Percentiles rank a stretch among this genome's conserved stretches.
phyloP scores from a whole-genome alignment of 2,797 vertebrate species.

The Rhinoraja longicauda region DNA sequence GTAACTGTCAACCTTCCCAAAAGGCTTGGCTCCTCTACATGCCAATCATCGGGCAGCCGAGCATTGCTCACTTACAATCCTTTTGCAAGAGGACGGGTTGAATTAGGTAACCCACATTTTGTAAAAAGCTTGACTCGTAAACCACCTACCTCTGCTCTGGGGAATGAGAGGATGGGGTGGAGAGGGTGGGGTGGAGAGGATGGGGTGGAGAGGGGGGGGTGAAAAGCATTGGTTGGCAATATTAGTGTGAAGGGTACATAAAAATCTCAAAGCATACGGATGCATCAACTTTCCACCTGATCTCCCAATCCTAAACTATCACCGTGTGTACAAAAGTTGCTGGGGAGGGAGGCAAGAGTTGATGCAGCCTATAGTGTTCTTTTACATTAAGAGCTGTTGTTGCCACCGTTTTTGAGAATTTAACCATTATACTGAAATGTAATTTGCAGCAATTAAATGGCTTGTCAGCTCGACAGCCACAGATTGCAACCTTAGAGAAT shows the following conservation, averaged over 20 bases:
- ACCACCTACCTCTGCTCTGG: not conserved
- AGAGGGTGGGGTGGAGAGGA: not conserved
- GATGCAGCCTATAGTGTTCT: conserved; percentile 1
- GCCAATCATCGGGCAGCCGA: not conserved
- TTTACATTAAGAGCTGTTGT: not conserved
- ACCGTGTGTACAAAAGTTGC: not conserved
- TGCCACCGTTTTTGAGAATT: not conserved
- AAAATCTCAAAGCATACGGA: no score
- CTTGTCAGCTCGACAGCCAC: not conserved
- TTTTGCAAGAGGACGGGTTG: not conserved
- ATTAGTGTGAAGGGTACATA: not conserved
- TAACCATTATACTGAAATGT: not conserved
- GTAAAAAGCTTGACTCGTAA: not conserved
- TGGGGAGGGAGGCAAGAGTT: not conserved
- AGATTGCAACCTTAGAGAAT: not conserved
- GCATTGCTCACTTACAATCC: not conserved
- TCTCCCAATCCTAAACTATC: not conserved
- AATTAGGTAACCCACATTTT: not conserved
- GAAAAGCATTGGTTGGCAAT: no score
- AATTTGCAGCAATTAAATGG: conserved; percentile 2
- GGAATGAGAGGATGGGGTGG: not conserved
- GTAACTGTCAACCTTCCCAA: not conserved
- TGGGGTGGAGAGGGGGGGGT: not conserved
- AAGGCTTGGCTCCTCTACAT: not conserved
- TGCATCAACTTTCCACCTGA: not conserved